Conservation (phyloP, 2,113 vertebrate genomes). For the Calyptomena viridis region DNA sequence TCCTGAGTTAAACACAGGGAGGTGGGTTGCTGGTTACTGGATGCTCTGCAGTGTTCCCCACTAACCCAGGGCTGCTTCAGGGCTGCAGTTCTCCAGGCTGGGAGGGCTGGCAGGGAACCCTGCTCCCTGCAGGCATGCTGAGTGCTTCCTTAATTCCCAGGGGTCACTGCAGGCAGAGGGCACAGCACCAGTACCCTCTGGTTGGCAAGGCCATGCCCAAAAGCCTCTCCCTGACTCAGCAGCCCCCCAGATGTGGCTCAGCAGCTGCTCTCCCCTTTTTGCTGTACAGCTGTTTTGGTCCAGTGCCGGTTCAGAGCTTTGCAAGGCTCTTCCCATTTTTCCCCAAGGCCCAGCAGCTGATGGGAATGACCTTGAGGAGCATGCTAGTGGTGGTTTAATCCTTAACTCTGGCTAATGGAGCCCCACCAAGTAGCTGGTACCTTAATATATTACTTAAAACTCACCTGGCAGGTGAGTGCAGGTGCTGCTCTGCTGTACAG, state of each 20-base stretch:
- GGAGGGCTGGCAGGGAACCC: neutral
- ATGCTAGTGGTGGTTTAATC: slow-evolving; percentile 13
- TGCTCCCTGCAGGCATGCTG: neutral
- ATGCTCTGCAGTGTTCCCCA: neutral
- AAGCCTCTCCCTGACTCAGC: neutral
- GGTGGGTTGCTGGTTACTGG: neutral
- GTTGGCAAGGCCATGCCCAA: neutral
- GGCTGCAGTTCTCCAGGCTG: neutral
- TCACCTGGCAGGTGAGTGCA: neutral
- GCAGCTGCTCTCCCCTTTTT: neutral
- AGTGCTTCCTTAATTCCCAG: neutral
- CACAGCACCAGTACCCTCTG: neutral
- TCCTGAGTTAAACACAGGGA: neutral
- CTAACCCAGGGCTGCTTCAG: rapidly evolving
- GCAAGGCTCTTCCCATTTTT: neutral
- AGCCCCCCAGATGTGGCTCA: neutral
- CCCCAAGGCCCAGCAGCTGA: neutral
- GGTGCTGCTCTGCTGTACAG: neutral
- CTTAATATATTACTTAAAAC: neutral
- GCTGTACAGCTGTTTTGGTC: neutral
- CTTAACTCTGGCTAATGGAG: slow-evolving; percentile 2
- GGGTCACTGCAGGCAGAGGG: neutral
- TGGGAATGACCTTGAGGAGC: neutral
- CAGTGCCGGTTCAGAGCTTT: neutral
- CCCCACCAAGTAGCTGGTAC: neutral